These are phyloP conservation scores for Jordanella pulchra DNA, from an alignment of 2,797 vertebrate species.

Conservation along the genomic window DNA sequence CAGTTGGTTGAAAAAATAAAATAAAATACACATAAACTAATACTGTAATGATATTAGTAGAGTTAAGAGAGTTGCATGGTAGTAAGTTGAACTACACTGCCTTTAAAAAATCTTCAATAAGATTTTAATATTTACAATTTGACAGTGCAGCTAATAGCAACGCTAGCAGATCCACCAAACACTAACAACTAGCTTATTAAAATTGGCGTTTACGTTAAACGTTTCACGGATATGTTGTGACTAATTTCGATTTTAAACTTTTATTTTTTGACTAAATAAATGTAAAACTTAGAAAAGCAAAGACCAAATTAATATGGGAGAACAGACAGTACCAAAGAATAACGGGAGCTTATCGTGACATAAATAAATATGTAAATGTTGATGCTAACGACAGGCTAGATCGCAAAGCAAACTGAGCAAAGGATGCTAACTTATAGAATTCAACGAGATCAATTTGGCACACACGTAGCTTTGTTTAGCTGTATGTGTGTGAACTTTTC, in stretches of 20 bases:
- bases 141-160: not conserved
- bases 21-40: slow-evolving; percentile 19
- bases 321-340: slow-evolving; percentile 19
- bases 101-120: slow-evolving; percentile 8
- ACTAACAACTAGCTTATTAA: not conserved
- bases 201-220: not conserved
- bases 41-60: slow-evolving; percentile 24
- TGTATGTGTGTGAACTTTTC: slow-evolving; percentile 28
- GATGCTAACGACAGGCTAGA: slow-evolving; percentile 74
- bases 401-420: slow-evolving; percentile 48
- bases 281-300: not conserved
- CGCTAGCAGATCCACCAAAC: slow-evolving; percentile 1
- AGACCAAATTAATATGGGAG: not conserved
- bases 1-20: slow-evolving; percentile 32
- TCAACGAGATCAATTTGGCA: slow-evolving; percentile 18
- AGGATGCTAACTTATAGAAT: slow-evolving; percentile 33
- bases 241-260: not conserved
- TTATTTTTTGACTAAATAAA: not conserved
- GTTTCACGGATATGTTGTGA: not conserved
- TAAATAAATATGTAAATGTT: slow-evolving; percentile 67
- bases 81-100: slow-evolving; percentile 8
- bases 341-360: slow-evolving; percentile 55
- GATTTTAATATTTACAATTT: slow-evolving; percentile 6
- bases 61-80: slow-evolving; percentile 58
- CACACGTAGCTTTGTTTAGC: slow-evolving; percentile 20